phyloP scores from a whole-genome alignment of 1,140 invertebrate genomes.

The Saccostrea glomerata region DNA sequence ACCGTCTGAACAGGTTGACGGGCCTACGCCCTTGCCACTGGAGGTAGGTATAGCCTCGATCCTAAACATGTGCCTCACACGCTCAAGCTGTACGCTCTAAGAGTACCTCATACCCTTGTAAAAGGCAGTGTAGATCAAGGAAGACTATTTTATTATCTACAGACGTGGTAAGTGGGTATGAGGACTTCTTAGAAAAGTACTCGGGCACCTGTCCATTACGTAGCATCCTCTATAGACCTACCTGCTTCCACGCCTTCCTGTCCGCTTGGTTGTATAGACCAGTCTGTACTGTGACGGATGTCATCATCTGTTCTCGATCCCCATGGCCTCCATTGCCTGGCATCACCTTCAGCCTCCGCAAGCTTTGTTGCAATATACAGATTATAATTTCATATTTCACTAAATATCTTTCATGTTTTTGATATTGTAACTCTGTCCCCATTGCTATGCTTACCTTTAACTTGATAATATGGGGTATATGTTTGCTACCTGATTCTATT shows the following conservation, averaged over 20 bases:
- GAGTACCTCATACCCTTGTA: not conserved
- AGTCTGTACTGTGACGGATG: not conserved
- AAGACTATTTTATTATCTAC: not conserved
- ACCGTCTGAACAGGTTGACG: constrained; percentile 22
- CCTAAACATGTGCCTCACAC: not conserved
- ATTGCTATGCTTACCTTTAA: not conserved
- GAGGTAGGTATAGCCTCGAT: not conserved
- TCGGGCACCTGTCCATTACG: not conserved
- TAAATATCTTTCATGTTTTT: not conserved
- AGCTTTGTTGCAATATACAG: not conserved
- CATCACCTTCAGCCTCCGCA: not conserved
- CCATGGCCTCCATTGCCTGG: not conserved
- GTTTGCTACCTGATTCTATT: too few species aligned
- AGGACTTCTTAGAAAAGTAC: not conserved
- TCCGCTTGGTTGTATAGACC: not conserved
- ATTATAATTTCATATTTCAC: not conserved
- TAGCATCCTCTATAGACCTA: constrained; percentile 1
- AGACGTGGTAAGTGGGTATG: not conserved
- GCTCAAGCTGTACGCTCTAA: not conserved
- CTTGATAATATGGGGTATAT: not conserved
- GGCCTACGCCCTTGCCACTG: not conserved
- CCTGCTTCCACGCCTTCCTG: not conserved
- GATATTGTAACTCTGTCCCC: not conserved
- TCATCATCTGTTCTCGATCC: not conserved
- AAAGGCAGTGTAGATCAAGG: not conserved